Conservation (phyloP, 1,140 invertebrate species). For the Amyelois transitella region DNA sequence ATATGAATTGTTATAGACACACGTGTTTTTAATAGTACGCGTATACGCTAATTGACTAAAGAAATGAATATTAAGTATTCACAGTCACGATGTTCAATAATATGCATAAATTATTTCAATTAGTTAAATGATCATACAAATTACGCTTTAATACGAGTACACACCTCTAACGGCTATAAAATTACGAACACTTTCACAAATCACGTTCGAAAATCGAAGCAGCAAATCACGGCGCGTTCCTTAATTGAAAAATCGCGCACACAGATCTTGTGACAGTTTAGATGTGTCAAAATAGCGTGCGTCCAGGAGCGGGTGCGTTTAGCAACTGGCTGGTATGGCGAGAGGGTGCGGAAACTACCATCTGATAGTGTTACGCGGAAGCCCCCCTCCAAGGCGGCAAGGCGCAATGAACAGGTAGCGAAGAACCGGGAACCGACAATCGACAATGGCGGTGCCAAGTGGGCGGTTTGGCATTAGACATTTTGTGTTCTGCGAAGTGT, state of each 20-base stretch:
- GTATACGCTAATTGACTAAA: not conserved
- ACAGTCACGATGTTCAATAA: not conserved
- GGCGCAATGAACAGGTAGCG: slow-evolving; percentile 64
- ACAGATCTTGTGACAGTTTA: slow-evolving; percentile 21
- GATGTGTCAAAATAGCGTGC: slow-evolving; percentile 61
- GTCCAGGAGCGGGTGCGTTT: slow-evolving; percentile 63
- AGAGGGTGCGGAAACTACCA: slow-evolving; percentile 64
- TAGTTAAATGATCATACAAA: not conserved
- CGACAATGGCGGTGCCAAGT: slow-evolving; percentile 5
- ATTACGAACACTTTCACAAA: not conserved
- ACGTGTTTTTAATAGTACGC: not conserved
- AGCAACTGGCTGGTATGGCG: slow-evolving; percentile 62
- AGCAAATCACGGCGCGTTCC: not conserved
- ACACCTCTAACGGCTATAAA: not conserved
- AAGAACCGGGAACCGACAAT: not conserved
- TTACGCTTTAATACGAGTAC: not conserved
- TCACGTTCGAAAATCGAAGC: slow-evolving; percentile 8
- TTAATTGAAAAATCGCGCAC: not conserved
- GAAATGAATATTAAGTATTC: not conserved
- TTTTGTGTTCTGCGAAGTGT: not conserved
- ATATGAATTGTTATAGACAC: too few relatives aligned
- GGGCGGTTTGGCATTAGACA: slow-evolving; percentile 5
- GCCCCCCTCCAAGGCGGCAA: slow-evolving; percentile 56
- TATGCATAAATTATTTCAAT: not conserved
- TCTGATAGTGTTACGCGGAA: slow-evolving; percentile 70